phyloP scores from a whole-genome alignment of 2,797 vertebrate species.

The Myiotriccus ornatus region DNA sequence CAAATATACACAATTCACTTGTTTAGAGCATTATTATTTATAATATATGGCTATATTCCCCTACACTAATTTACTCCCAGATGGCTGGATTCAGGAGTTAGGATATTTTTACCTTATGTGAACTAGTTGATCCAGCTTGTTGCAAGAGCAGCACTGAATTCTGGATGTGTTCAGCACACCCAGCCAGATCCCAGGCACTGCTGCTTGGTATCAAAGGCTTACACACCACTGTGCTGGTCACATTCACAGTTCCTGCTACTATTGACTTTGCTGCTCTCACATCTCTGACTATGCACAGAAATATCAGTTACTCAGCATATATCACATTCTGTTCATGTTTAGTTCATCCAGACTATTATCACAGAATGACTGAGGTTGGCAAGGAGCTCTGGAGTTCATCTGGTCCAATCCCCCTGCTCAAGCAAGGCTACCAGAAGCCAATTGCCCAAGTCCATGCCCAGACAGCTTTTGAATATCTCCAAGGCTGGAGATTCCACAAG shows the following conservation, averaged over 20 bases:
- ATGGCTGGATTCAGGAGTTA: neutral
- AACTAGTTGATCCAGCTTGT: neutral
- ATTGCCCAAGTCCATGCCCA: neutral
- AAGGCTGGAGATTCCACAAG: neutral
- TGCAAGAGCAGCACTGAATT: neutral
- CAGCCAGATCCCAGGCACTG: neutral
- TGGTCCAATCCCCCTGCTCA: neutral
- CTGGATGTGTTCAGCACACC: neutral
- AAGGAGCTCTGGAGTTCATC: neutral
- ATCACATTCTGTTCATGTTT: neutral
- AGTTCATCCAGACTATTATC: neutral
- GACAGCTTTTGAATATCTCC: neutral
- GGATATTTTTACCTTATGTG: neutral
- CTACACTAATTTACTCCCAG: neutral
- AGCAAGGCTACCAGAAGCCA: neutral
- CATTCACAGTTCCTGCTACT: neutral
- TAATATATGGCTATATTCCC: neutral
- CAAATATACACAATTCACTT: neutral
- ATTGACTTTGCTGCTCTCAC: neutral
- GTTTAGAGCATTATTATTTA: neutral
- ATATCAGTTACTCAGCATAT: neutral
- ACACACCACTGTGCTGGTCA: neutral
- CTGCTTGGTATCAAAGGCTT: neutral
- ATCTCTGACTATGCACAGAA: neutral
- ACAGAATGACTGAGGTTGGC: neutral